Conservation (phyloP, 2,113 vertebrate species). For the rabbit (Oryctolagus cuniculus) region DNA sequence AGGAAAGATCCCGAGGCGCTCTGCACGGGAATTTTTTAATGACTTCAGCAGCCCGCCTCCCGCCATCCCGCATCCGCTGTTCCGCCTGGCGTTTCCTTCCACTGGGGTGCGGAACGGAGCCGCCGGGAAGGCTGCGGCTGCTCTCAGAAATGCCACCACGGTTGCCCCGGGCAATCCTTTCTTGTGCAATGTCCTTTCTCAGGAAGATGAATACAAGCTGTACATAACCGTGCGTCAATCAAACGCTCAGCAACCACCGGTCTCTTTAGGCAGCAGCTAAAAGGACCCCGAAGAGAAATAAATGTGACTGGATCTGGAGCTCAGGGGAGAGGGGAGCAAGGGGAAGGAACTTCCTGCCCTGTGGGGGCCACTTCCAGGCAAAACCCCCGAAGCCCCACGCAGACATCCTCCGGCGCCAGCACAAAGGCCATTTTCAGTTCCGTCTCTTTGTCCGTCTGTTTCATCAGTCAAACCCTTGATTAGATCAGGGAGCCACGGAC, state of each 20-base stretch:
- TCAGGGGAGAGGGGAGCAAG: conserved; percentile 27
- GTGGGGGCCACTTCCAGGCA: conserved; percentile 26
- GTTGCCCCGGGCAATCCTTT: conserved; percentile 78
- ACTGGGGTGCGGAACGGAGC: neutral
- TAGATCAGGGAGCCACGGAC: neutral
- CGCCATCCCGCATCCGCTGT: conserved; percentile 11
- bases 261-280: conserved; percentile 80
- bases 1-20: conserved; percentile 33
- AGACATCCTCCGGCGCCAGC: neutral
- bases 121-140: conserved; percentile 40
- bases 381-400: neutral
- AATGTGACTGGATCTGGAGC: conserved; percentile 55
- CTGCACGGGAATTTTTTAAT: conserved; percentile 39
- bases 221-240: conserved; percentile 69
- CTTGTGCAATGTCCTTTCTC: conserved; percentile 77
- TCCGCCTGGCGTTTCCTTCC: conserved; percentile 65
- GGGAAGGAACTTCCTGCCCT: conserved; percentile 56
- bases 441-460: neutral
- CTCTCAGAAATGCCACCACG: conserved; percentile 73
- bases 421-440: conserved; percentile 24
- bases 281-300: conserved; percentile 66
- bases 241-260: conserved; percentile 69
- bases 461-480: neutral
- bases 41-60: conserved; percentile 18
- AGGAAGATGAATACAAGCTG: conserved; percentile 80